Conservation (phyloP, 2,797 vertebrate species). For the Taenioides sp. region DNA sequence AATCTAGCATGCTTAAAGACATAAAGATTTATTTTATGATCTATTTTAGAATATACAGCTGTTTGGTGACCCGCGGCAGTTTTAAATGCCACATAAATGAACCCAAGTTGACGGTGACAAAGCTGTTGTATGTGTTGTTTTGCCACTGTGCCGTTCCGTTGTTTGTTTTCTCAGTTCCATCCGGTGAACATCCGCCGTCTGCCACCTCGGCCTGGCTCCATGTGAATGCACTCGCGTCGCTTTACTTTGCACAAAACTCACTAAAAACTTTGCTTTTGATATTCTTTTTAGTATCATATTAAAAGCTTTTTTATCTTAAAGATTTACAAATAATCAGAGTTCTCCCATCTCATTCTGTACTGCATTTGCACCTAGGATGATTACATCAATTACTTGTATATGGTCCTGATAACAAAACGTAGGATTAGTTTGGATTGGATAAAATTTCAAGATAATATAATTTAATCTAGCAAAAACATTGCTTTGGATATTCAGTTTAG, state of each 20-base stretch:
- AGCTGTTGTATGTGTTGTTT: constrained; percentile 3
- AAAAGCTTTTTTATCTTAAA: not conserved
- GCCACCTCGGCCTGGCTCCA: constrained; percentile 4
- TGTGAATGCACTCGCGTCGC: not conserved
- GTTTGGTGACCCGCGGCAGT: not conserved
- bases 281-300: not conserved
- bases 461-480: no score
- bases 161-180: constrained; percentile 8
- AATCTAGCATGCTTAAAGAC: no score
- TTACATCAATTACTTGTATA: no score
- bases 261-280: not conserved
- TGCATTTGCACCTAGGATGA: no score
- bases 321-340: not conserved
- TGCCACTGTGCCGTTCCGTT: not conserved
- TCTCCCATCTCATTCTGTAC: not conserved
- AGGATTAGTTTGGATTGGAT: no score
- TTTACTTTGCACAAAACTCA: not conserved
- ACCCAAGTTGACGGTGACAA: not conserved
- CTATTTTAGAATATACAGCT: not conserved
- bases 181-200: constrained; percentile 5
- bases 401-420: no score
- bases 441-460: no score
- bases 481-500: no score
- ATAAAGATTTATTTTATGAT: no score
- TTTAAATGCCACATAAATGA: not conserved